Evolutionary conservation across 2,113 vertebrate species (phyloP).

Genomic region (Noctilio leporinus): DNA sequence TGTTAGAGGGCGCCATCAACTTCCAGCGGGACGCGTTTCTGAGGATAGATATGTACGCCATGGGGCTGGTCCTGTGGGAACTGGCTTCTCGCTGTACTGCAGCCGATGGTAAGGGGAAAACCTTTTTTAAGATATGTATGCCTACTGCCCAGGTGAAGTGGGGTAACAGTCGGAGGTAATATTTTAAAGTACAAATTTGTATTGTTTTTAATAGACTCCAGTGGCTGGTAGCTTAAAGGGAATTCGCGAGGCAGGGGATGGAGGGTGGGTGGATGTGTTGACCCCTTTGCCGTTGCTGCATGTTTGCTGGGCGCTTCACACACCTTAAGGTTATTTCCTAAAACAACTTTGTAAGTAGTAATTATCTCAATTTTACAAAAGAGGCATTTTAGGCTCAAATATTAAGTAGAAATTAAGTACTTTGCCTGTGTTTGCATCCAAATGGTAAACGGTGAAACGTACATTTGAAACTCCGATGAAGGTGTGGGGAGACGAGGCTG

Average conservation of each 20-base stretch:
- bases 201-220: not conserved
- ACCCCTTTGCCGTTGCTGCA: not conserved
- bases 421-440: not conserved
- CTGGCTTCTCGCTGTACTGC: conserved; percentile 94
- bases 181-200: not conserved
- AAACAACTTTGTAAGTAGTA: not conserved
- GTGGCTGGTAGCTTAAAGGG: not conserved
- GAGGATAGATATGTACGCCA: conserved; percentile 97
- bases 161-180: conserved; percentile 10
- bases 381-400: conserved; percentile 5
- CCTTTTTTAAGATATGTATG: not conserved
- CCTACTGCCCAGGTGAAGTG: conserved; percentile 10
- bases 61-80: conserved; percentile 96
- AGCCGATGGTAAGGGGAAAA: conserved; percentile 86
- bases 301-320: not conserved
- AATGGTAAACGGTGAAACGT: not conserved
- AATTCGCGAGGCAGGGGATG: not conserved
- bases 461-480: not conserved
- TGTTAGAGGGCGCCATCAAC: conserved; percentile 98
- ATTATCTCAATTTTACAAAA: not conserved
- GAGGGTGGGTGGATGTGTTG: not conserved
- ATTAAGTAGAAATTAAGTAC: not conserved
- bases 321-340: not conserved
- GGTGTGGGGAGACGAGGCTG: not conserved
- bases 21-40: conserved; percentile 98